Evolutionary conservation across 2,797 vertebrate species (phyloP).

Genomic region (Clarias pachynema): DNA sequence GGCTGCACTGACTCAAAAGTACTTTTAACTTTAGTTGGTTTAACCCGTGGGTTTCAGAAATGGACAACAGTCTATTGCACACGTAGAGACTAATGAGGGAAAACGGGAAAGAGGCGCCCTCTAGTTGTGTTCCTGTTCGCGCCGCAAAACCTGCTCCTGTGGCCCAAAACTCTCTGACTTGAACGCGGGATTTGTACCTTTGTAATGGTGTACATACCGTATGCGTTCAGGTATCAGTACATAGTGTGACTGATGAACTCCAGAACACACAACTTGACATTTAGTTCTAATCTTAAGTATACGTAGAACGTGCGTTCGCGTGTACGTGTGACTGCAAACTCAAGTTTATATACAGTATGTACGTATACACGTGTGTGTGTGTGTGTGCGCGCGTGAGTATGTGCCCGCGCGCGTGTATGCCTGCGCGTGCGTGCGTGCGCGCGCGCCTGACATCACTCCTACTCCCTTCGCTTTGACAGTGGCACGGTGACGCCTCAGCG

Average conservation of each 20-base stretch:
- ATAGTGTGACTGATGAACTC: background rate
- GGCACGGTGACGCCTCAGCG: constrained; percentile 23
- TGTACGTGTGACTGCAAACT: background rate
- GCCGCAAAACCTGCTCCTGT: background rate
- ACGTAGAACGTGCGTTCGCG: background rate
- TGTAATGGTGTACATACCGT: background rate
- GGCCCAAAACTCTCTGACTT: background rate
- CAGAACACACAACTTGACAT: background rate
- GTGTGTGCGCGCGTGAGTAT: background rate
- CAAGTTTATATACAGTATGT: background rate
- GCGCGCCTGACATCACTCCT: constrained; percentile 47
- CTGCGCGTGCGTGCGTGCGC: background rate
- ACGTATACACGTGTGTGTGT: background rate
- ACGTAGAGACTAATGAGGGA: background rate
- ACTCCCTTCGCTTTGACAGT: background rate
- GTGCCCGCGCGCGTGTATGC: background rate
- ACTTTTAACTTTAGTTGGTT: constrained; percentile 10
- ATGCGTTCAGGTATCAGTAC: background rate
- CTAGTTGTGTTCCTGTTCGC: constrained; percentile 23
- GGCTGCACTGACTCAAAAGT: constrained; percentile 12
- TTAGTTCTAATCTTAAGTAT: background rate
- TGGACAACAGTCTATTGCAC: background rate
- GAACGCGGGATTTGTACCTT: background rate
- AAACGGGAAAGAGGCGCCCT: constrained; percentile 14
- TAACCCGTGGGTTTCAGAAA: background rate